A percentile compares a stretch with the other conserved stretches of the same genome.
phyloP scores from a whole-genome alignment of 2,888 invertebrate genomes.

The Nasonia oneida region DNA sequence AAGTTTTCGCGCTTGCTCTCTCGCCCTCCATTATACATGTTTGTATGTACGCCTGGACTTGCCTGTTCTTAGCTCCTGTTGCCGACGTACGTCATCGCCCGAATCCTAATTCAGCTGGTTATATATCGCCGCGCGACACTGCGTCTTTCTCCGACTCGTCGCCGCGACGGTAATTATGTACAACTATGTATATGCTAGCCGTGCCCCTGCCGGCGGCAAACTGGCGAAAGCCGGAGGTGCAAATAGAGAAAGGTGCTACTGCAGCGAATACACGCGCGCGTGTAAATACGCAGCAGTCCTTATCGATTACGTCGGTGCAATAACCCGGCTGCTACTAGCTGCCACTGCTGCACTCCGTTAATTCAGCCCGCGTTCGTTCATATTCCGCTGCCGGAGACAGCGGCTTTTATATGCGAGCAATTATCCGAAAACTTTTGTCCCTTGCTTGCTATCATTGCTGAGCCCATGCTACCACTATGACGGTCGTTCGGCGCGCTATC shows the following conservation, averaged over 20 bases:
- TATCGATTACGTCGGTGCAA: conserved; percentile 51
- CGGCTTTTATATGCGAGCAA: conserved; percentile 40
- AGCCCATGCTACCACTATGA: background rate
- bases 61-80: conserved; percentile 14
- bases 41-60: background rate
- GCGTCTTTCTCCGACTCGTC: background rate
- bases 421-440: conserved; percentile 55
- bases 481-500: background rate
- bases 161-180: conserved; percentile 37
- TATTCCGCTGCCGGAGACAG: background rate
- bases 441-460: background rate
- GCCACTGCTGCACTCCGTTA: conserved; percentile 36
- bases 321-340: background rate
- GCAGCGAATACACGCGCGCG: background rate
- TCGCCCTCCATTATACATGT: conserved; percentile 5
- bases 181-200: no score
- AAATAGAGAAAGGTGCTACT: background rate
- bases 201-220: no score
- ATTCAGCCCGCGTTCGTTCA: conserved; percentile 28
- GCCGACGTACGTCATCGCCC: background rate
- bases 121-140: conserved; percentile 6
- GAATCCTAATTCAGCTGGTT: conserved; percentile 44
- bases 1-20: conserved; percentile 51
- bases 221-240: conserved; percentile 8
- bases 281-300: conserved; percentile 10